phyloP scores from a whole-genome alignment of 64 coral and sea anemone species.

The Montipora efflorescens region DNA sequence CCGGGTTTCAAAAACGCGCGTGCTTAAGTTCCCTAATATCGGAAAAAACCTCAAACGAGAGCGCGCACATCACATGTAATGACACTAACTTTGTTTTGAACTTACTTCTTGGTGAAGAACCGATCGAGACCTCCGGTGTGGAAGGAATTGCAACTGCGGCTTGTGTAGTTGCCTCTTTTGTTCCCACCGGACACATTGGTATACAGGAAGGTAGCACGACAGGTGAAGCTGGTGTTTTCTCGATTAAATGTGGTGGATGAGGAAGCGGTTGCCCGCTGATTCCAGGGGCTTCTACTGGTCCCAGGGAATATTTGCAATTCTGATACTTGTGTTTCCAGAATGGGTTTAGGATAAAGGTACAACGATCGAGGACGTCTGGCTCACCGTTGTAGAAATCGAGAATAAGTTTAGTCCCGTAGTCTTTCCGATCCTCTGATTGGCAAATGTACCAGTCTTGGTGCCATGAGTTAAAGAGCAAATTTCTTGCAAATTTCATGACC shows the following conservation, averaged over 20 bases:
- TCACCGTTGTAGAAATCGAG: conserved; percentile 32
- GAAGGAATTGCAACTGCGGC: not conserved
- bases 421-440: conserved; percentile 20
- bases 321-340: not conserved
- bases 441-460: conserved; percentile 84
- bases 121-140: not conserved
- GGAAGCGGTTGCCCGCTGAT: conserved; percentile 27
- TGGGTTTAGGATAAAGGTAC: not conserved
- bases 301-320: not conserved
- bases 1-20: too few relatives aligned
- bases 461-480: conserved; percentile 44
- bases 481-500: not conserved
- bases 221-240: not conserved
- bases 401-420: not conserved
- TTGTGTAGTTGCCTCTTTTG: not conserved
- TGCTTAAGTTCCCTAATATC: too few relatives aligned
- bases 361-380: conserved; percentile 23
- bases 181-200: not conserved
- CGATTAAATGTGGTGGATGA: conserved; percentile 3
- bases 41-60: too few relatives aligned
- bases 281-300: not conserved
- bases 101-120: not conserved
- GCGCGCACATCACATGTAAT: not conserved
- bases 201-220: not conserved
- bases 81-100: not conserved